Evolutionary conservation across 2,888 invertebrate genomes (phyloP).

Genomic region (Pristionchus fissidentatus): DNA sequence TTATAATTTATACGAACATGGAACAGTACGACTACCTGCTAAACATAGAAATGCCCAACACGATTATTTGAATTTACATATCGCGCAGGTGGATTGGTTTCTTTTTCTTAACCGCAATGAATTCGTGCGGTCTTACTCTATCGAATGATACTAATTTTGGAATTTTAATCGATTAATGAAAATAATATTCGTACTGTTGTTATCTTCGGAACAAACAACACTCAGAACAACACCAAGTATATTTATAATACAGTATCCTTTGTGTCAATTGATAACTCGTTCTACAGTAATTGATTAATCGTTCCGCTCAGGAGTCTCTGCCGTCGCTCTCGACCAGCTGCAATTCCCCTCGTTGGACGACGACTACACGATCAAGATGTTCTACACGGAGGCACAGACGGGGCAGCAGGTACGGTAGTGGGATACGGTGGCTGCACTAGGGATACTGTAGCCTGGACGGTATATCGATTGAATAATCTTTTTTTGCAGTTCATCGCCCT

Average conservation of each 20-base stretch:
- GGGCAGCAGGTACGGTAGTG: constrained; percentile 53
- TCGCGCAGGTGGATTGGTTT: too few species aligned
- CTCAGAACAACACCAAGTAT: too few species aligned
- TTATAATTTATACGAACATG: neutral
- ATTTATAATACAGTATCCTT: too few species aligned
- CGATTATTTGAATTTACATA: too few species aligned
- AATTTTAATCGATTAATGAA: too few species aligned
- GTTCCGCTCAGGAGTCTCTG: constrained; percentile 73
- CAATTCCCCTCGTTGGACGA: constrained; percentile 73
- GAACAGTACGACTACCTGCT: too few species aligned
- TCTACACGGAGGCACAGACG: constrained; percentile 66
- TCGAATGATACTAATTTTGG: too few species aligned
- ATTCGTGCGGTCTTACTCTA: too few species aligned
- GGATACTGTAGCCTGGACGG: neutral
- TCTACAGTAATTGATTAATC: neutral
- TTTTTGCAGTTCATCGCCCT: constrained; percentile 63
- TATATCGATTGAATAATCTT: constrained; percentile 1
- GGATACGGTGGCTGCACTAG: neutral
- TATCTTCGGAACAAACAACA: too few species aligned
- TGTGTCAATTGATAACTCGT: neutral
- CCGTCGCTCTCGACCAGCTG: constrained; percentile 75
- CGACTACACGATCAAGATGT: constrained; percentile 71
- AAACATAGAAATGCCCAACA: too few species aligned
- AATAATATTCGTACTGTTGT: too few species aligned
- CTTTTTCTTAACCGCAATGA: too few species aligned